Percentiles rank a stretch among this genome's conserved stretches.
Conservation (phyloP, 2,888 invertebrate genomes). For the Microctonus hyperodae region DNA sequence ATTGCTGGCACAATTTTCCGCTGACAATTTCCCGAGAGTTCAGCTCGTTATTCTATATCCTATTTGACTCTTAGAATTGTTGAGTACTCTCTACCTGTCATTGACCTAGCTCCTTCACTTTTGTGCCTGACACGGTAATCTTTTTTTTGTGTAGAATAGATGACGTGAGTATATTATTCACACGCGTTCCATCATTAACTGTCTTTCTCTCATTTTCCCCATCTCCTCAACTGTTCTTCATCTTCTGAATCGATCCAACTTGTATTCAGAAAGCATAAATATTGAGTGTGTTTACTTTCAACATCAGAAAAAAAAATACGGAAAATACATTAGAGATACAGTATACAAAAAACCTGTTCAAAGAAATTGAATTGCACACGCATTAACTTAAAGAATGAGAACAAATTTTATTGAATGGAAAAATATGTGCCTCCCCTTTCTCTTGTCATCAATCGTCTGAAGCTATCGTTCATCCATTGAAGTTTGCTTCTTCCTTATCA, state of each 20-base stretch:
- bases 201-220: neutral
- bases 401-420: constrained; percentile 7
- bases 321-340: neutral
- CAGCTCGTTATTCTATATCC: constrained; percentile 25
- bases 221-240: neutral
- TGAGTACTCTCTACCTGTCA: neutral
- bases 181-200: neutral
- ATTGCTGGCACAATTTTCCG: constrained; percentile 35
- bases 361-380: neutral
- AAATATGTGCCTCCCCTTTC: constrained; percentile 7
- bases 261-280: neutral
- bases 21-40: constrained; percentile 35
- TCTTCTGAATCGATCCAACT: neutral
- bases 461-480: constrained; percentile 34
- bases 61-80: neutral
- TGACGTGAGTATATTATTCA: too few species aligned
- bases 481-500: constrained; percentile 1
- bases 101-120: neutral
- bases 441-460: constrained; percentile 35
- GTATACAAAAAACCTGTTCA: neutral
- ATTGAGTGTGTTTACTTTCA: constrained; percentile 33
- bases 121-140: neutral
- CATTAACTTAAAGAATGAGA: constrained; percentile 5
- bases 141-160: too few species aligned
- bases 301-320: constrained; percentile 28